phyloP scores from a whole-genome alignment of 2,113 vertebrate species.

The Fulmarus glacialis region DNA sequence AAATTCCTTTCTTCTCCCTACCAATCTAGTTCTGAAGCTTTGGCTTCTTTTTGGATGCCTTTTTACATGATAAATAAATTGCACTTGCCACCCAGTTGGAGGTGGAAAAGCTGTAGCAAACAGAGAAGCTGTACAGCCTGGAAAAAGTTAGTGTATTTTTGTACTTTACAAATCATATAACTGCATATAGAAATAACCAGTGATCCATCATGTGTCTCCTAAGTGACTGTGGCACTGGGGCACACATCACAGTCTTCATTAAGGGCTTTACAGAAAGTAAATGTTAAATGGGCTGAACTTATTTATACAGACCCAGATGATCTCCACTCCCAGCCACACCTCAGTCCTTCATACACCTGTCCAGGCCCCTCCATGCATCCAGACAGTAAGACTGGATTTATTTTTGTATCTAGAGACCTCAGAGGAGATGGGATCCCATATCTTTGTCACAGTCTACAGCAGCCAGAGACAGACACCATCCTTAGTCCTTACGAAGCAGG shows the following conservation, averaged over 20 bases:
- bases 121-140: not conserved
- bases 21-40: not conserved
- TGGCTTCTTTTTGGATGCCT: not conserved
- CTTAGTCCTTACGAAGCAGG: not conserved
- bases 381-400: not conserved
- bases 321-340: not conserved
- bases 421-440: not conserved
- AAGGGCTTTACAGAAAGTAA: not conserved
- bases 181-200: not conserved
- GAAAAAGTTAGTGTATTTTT: not conserved
- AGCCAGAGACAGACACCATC: not conserved
- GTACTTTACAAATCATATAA: not conserved
- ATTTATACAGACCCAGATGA: not conserved
- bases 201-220: not conserved
- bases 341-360: not conserved
- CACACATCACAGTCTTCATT: not conserved
- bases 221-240: not conserved
- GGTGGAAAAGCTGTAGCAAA: not conserved
- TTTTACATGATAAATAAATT: not conserved
- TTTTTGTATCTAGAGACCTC: not conserved
- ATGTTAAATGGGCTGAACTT: not conserved
- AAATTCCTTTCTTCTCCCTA: not conserved
- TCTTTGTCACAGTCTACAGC: not conserved
- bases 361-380: not conserved
- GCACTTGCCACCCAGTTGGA: not conserved